These are phyloP conservation scores for Ormyrus pomaceus DNA, from an alignment of 2,888 invertebrate species.

Conservation along the genomic window DNA sequence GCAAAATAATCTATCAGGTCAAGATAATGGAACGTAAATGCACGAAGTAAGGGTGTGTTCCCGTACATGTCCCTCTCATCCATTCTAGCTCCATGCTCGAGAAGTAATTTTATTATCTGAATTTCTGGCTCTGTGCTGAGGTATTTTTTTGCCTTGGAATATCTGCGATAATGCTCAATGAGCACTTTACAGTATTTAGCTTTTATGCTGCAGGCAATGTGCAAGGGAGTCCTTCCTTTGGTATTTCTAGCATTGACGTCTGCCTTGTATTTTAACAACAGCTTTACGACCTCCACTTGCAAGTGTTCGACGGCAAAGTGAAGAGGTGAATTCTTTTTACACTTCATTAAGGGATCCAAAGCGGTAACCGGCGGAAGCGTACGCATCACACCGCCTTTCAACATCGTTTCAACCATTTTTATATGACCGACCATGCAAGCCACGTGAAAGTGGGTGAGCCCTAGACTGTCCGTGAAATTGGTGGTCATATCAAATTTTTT, in stretches of 20 bases:
- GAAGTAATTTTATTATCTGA: no score
- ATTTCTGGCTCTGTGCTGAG: no score
- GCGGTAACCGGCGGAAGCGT: background rate
- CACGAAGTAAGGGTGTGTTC: no score
- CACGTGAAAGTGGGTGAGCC: constrained; percentile 28
- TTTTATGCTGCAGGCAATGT: background rate
- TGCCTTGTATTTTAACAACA: constrained; percentile 18
- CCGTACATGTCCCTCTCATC: no score
- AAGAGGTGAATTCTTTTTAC: constrained; percentile 15
- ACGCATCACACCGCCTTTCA: background rate
- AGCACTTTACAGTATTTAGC: no score
- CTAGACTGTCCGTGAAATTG: constrained; percentile 15
- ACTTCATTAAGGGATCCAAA: background rate
- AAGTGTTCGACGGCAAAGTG: constrained; percentile 25
- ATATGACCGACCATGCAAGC: constrained; percentile 29
- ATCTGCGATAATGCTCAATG: no score
- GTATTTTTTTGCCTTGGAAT: no score
- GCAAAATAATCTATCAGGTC: no score
- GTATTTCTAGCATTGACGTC: background rate
- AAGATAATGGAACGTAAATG: no score
- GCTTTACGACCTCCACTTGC: background rate
- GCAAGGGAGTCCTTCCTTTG: constrained; percentile 2
- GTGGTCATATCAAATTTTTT: no score
- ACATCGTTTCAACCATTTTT: background rate
- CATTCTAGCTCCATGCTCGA: no score